These are phyloP conservation scores for Sebastes steindachneri DNA, from an alignment of 2,797 vertebrate species.

Conservation along the genomic window DNA sequence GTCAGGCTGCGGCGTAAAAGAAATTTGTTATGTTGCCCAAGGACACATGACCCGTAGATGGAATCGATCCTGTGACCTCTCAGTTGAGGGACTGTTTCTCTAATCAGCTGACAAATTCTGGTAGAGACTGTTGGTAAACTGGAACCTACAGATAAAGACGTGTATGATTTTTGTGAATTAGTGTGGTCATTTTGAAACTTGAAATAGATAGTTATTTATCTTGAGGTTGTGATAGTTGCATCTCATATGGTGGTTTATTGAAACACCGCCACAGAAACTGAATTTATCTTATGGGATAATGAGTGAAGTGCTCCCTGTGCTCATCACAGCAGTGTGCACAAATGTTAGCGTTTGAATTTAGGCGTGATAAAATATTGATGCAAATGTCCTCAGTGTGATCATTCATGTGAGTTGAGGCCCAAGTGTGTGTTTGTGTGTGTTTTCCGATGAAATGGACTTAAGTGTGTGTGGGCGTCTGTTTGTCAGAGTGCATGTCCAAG, in stretches of 20 bases:
- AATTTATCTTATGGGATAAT: not conserved
- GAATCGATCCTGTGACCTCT: conserved; percentile 50
- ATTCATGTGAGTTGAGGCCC: conserved; percentile 40
- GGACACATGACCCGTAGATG: conserved; percentile 35
- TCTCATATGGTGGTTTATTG: not conserved
- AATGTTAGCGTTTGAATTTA: conserved; percentile 58
- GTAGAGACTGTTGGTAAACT: not conserved
- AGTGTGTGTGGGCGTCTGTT: conserved; percentile 29
- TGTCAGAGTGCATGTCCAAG: conserved; percentile 18
- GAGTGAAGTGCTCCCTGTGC: not conserved
- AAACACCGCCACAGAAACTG: not conserved
- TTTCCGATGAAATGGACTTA: conserved; percentile 26
- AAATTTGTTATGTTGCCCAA: conserved; percentile 48
- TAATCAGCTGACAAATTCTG: conserved; percentile 2
- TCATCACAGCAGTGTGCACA: conserved; percentile 4
- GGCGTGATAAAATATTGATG: conserved; percentile 57
- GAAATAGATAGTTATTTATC: not conserved
- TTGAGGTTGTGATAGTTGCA: not conserved
- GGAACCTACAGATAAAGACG: not conserved
- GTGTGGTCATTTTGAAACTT: not conserved
- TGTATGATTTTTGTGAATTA: not conserved
- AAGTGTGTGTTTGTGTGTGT: conserved; percentile 32
- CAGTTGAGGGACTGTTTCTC: not conserved
- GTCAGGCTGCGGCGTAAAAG: conserved; percentile 26
- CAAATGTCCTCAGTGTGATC: conserved; percentile 40